phyloP scores from a whole-genome alignment of 2,113 vertebrate species.

The Mustela nigripes region DNA sequence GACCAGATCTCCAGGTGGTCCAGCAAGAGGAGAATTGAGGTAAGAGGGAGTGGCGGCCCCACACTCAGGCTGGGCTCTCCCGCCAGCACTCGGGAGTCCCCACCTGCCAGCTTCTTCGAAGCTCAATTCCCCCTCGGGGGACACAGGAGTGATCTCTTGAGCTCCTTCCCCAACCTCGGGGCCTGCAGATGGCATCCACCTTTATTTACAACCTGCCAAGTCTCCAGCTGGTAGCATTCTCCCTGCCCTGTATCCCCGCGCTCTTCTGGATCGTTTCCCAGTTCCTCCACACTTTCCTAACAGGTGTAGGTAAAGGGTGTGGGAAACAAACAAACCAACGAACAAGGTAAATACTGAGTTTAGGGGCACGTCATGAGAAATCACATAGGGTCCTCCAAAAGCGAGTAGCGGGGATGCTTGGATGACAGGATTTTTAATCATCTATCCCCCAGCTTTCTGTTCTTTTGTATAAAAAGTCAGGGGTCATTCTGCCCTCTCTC shows the following conservation, averaged over 20 bases:
- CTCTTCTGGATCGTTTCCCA: neutral
- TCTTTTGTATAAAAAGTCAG: neutral
- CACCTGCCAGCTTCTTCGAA: neutral
- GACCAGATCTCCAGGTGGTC: slow-evolving; percentile 72
- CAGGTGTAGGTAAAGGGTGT: neutral
- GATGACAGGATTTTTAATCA: neutral
- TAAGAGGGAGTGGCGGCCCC: neutral
- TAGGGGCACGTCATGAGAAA: neutral
- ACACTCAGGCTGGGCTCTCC: too few relatives aligned
- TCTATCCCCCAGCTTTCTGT: neutral
- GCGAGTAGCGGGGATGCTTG: neutral
- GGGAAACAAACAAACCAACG: neutral
- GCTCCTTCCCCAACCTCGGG: neutral
- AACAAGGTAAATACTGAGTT: neutral
- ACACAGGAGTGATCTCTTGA: neutral
- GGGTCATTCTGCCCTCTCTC: neutral
- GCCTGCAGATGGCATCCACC: neutral
- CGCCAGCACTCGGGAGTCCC: neutral
- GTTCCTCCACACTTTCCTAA: too few relatives aligned
- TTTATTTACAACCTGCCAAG: neutral
- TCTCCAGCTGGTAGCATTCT: too few relatives aligned
- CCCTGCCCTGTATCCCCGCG: fast-evolving
- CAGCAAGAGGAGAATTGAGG: slow-evolving; percentile 63
- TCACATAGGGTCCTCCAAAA: neutral
- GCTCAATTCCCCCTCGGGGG: fast-evolving